Evolutionary conservation across 2,113 vertebrate genomes (phyloP), one percentile per base, ranked within the genome.

Genomic region (Prietella phreatophila): DNA sequence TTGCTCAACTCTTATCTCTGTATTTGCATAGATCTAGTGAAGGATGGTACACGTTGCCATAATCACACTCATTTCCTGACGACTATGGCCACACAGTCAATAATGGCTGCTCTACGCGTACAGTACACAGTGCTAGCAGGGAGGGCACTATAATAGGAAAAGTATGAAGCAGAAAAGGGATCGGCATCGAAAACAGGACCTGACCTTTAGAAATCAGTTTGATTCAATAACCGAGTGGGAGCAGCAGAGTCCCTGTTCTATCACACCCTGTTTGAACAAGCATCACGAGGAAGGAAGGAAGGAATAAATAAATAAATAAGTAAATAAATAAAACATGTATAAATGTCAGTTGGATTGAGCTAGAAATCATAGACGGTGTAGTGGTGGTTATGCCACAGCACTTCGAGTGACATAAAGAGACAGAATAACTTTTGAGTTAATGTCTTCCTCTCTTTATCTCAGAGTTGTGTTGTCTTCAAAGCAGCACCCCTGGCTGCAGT

Each of bases 71-170:
- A 36, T 90, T 85, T 85, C 84, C 76, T 88, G 82, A 90, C 75
- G 86, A 90, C 89, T 84, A 79, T 36, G 65, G 75, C 79, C 90
- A 53, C 83, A 83, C 90, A 83, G 53, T 89, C 88, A 90, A 87
- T 56, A 90, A 86, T 42, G 47, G 19, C 84, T 86, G 81, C 56
- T 27, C 39, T 67, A 53, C 36, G 73, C 4, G 3, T 47, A 88
- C 30, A 80, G 3, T 47, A 88, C 30, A 80, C 80, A 80, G 75
- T 84, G 87, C 85, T 63, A 90, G 87, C 76, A 85, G 82, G 53
- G 75, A 89, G 88, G 83, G 86, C 82, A 79, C 85, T 89, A 89
- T 89, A 90, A 89, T 89, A 89, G 86, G 86, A 89, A 90, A 89
- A 87, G 85, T 85, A 89, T 86, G 79, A 89, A 58, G 33, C 2